Percentiles rank a stretch among this genome's conserved stretches.
Conservation (phyloP, 2,888 invertebrate species). For the Tipula lateralis region DNA sequence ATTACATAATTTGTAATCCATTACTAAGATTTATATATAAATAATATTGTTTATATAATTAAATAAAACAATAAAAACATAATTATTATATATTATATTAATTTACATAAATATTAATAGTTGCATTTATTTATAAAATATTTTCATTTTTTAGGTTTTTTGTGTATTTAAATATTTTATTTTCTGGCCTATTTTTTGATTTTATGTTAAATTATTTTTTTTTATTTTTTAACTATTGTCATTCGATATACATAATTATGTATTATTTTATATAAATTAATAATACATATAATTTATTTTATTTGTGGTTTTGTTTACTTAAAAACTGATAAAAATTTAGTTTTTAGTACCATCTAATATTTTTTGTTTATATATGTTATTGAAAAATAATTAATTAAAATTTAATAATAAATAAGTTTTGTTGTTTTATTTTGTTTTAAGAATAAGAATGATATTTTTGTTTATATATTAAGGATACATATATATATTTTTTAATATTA, state of each 20-base stretch:
- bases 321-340: slow-evolving; percentile 16
- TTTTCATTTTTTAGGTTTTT: background rate
- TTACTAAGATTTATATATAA: background rate
- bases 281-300: background rate
- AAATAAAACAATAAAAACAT: slow-evolving; percentile 19
- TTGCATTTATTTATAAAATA: background rate
- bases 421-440: slow-evolving; percentile 8
- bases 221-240: background rate
- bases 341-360: background rate
- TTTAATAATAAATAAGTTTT: background rate
- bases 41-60: background rate
- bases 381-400: slow-evolving; percentile 19
- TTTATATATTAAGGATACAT: background rate
- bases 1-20: slow-evolving; percentile 4
- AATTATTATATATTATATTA: background rate
- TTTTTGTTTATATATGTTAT: background rate
- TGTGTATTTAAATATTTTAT: background rate
- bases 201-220: background rate
- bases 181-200: background rate
- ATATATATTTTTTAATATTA: background rate
- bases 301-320: background rate
- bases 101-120: slow-evolving; percentile 24
- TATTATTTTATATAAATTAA: background rate
- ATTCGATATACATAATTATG: background rate
- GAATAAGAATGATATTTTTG: background rate